Evolutionary conservation across 2,797 vertebrate genomes (phyloP).

Genomic region (Acanthurus tractus): DNA sequence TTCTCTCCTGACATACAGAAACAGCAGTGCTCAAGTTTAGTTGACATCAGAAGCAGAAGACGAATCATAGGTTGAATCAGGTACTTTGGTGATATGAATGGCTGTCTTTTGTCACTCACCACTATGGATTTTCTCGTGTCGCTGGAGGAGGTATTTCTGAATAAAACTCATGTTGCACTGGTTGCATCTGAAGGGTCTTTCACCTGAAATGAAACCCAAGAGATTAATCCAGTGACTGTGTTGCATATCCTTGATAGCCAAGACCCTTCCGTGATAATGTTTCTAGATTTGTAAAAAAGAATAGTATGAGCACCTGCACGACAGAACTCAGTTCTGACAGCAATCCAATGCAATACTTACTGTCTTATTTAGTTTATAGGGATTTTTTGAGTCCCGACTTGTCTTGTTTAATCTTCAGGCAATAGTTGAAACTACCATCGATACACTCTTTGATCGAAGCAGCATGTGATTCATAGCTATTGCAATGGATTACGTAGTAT

Average conservation of each 20-base stretch:
- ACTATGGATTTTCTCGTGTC: conserved; percentile 98
- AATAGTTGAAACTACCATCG: neutral
- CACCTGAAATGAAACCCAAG: conserved; percentile 80
- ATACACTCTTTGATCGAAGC: neutral
- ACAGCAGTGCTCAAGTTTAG: conserved; percentile 15
- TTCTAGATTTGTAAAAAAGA: neutral
- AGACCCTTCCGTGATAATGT: too few relatives aligned
- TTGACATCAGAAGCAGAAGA: neutral
- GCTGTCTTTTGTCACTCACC: conserved; percentile 74
- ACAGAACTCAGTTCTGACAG: too few relatives aligned
- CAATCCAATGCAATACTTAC: neutral
- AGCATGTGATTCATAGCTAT: neutral
- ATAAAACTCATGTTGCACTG: conserved; percentile 99
- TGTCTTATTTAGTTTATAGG: neutral
- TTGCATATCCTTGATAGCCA: neutral
- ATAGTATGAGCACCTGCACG: neutral
- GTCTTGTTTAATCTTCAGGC: neutral
- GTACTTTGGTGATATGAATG: neutral
- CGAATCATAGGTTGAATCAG: neutral
- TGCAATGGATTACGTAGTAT: neutral
- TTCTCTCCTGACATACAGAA: conserved; percentile 89
- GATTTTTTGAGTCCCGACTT: neutral
- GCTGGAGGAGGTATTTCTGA: conserved; percentile 98
- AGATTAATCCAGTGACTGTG: neutral
- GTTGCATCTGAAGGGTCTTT: conserved; percentile 97